A percentile compares a stretch with the other conserved stretches of the same genome.
Conservation (phyloP, 2,113 vertebrate species). For the Entomyzon cyanotis region DNA sequence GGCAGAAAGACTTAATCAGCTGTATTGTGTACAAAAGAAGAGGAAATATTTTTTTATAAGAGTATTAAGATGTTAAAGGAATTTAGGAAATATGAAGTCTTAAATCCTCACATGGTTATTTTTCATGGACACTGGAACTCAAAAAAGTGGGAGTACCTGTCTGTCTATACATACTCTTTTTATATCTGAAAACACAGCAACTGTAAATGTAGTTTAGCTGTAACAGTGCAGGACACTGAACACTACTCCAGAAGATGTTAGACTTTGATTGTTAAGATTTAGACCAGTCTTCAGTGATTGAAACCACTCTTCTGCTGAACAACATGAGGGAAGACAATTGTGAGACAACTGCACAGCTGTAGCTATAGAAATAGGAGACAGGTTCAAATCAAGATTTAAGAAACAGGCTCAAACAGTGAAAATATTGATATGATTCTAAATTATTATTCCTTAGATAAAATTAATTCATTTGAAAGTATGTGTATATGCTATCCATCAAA, state of each 20-base stretch:
- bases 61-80: neutral
- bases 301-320: neutral
- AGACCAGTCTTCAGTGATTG: neutral
- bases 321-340: neutral
- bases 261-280: neutral
- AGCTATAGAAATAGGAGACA: neutral
- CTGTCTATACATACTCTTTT: neutral
- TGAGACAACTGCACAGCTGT: neutral
- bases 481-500: neutral
- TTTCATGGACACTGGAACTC: neutral
- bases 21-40: neutral
- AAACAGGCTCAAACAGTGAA: neutral
- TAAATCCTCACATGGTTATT: neutral
- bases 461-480: fast-evolving
- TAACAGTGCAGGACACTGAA: neutral
- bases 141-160: neutral
- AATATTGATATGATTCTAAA: neutral
- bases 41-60: neutral
- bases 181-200: neutral
- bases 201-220: neutral
- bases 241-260: neutral
- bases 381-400: neutral
- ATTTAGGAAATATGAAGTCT: neutral
- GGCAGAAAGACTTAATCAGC: neutral
- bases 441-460: neutral